Evolutionary conservation across 30 jellyfish, hydroid and myxozoan genomes (phyloP).

Genomic region (Pseudorhiza aurosa): DNA sequence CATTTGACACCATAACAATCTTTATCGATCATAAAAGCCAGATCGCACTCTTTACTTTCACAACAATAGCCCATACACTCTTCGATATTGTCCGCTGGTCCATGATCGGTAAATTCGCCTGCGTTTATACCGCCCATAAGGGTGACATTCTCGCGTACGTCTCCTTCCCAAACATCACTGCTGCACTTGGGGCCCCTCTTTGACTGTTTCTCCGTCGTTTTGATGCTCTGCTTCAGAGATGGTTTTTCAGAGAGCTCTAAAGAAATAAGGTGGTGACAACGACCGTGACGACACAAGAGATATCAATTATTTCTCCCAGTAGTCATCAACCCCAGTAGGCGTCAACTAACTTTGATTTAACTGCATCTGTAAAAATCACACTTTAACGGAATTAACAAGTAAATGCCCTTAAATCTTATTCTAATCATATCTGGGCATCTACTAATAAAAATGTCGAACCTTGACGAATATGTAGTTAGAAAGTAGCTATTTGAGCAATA

Average conservation of each 20-base stretch:
- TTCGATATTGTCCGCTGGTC: conserved; percentile 75
- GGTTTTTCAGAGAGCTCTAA: conserved; percentile 18
- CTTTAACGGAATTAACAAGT: too few relatives aligned
- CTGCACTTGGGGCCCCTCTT: conserved; percentile 52
- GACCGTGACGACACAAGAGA: too few relatives aligned
- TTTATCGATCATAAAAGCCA: conserved; percentile 92
- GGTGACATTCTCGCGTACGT: conserved; percentile 65
- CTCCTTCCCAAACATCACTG: conserved; percentile 87
- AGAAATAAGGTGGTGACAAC: too few relatives aligned
- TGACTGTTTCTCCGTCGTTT: background rate
- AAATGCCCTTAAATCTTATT: too few relatives aligned
- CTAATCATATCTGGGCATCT: too few relatives aligned
- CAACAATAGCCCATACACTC: conserved; percentile 96
- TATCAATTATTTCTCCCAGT: too few relatives aligned
- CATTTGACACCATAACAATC: conserved; percentile 93
- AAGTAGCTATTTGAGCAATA: too few relatives aligned
- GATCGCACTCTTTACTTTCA: conserved; percentile 85
- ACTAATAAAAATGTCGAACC: too few relatives aligned
- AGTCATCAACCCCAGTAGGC: too few relatives aligned
- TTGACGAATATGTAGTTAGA: too few relatives aligned
- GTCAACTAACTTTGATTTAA: too few relatives aligned
- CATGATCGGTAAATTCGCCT: conserved; percentile 95
- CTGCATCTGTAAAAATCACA: too few relatives aligned
- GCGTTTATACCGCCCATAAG: conserved; percentile 94
- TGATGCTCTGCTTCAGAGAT: background rate